Percentiles rank a stretch among this genome's conserved stretches.
These are phyloP conservation scores for Zophobas morio DNA, from an alignment of 1,140 invertebrate genomes.

Conservation along the genomic window DNA sequence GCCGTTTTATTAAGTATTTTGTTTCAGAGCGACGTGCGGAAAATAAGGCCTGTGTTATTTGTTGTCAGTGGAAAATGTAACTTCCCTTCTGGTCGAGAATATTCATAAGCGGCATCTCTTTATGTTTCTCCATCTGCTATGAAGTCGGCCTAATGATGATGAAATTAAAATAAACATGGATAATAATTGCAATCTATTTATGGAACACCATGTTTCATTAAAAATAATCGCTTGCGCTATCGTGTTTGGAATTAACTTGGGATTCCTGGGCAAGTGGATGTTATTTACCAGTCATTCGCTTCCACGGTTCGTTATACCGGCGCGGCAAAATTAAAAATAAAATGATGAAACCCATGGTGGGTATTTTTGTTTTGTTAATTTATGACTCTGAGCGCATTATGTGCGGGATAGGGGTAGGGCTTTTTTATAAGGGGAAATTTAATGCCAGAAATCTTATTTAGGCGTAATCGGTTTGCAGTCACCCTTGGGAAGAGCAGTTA, in stretches of 20 bases:
- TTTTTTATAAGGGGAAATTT: conserved; percentile 33
- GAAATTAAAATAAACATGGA: conserved; percentile 43
- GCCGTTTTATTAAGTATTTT: conserved; percentile 29
- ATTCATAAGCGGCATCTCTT: conserved; percentile 38
- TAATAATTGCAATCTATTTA: conserved; percentile 41
- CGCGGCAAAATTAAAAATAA: conserved; percentile 35
- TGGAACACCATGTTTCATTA: conserved; percentile 42
- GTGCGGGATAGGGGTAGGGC: conserved; percentile 14
- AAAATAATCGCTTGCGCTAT: conserved; percentile 41
- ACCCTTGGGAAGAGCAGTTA: conserved; percentile 37
- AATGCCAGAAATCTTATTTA: conserved; percentile 38
- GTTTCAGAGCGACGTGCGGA: conserved; percentile 17
- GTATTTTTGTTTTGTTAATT: conserved; percentile 19
- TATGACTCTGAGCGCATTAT: conserved; percentile 15
- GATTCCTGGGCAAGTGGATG: conserved; percentile 32
- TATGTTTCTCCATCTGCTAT: conserved; percentile 33
- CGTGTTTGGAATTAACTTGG: conserved; percentile 40
- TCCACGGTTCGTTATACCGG: conserved; percentile 10
- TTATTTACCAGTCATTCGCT: conserved; percentile 35
- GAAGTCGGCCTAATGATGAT: conserved; percentile 39
- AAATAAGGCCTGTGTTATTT: conserved; percentile 18
- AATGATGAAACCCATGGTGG: conserved; percentile 12
- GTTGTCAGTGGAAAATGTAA: conserved; percentile 20
- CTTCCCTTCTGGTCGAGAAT: conserved; percentile 25
- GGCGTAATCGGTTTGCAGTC: conserved; percentile 29